These are phyloP conservation scores for Macaria liturata DNA, from an alignment of 2,888 invertebrate genomes.

Conservation along the genomic window DNA sequence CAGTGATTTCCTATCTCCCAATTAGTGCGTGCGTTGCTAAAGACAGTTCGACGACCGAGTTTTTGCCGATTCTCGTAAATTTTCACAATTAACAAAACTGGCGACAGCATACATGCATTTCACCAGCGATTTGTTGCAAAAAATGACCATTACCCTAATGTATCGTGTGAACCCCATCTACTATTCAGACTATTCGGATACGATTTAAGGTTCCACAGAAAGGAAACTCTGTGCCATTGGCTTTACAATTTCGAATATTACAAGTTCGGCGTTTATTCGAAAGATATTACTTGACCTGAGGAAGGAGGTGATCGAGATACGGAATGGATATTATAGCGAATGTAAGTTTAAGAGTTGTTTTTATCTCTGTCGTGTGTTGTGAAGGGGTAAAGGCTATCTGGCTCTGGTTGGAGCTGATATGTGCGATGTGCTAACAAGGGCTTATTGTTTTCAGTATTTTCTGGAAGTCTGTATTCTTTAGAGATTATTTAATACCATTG, in stretches of 20 bases:
- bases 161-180: slow-evolving; percentile 86
- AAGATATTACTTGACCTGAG: slow-evolving; percentile 72
- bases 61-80: slow-evolving; percentile 31
- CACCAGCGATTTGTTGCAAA: slow-evolving; percentile 67
- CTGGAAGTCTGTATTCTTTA: too few species aligned
- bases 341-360: slow-evolving; percentile 68
- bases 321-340: slow-evolving; percentile 83
- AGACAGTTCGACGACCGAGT: slow-evolving; percentile 28
- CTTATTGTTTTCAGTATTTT: slow-evolving; percentile 34
- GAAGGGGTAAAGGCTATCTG: slow-evolving; percentile 49
- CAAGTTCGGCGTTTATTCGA: slow-evolving; percentile 74
- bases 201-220: slow-evolving; percentile 69
- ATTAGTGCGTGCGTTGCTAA: slow-evolving; percentile 49
- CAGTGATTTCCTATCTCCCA: slow-evolving; percentile 73
- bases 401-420: slow-evolving; percentile 23
- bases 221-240: slow-evolving; percentile 68
- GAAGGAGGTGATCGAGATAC: slow-evolving; percentile 44
- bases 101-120: slow-evolving; percentile 74
- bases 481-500: too few species aligned
- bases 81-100: slow-evolving; percentile 57
- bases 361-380: slow-evolving; percentile 37
- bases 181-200: slow-evolving; percentile 88
- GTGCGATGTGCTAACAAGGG: slow-evolving; percentile 32
- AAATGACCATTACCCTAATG: slow-evolving; percentile 77
- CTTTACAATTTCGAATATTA: slow-evolving; percentile 77